Evolutionary conservation across 2,888 invertebrate species (phyloP).

Genomic region (Eugnorisma glareosa): DNA sequence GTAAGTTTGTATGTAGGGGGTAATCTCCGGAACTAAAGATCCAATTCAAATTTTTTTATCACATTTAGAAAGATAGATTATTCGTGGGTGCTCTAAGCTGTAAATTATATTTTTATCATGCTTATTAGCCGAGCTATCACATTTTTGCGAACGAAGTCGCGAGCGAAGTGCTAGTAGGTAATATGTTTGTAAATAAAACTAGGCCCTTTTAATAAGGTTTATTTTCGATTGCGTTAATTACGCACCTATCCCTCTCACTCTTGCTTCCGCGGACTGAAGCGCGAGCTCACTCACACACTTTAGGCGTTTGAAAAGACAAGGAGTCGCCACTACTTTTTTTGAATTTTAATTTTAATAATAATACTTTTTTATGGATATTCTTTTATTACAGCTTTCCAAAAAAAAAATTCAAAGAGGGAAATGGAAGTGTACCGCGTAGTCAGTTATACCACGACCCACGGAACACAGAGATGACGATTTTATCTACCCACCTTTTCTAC

Average conservation of each 20-base stretch:
- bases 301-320: neutral
- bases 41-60: too few species aligned
- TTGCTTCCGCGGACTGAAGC: too few species aligned
- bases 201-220: neutral
- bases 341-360: neutral
- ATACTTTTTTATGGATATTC: neutral
- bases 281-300: neutral
- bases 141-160: too few species aligned
- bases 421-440: neutral
- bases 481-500: neutral
- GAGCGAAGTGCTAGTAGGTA: neutral
- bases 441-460: neutral
- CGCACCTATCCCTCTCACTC: neutral
- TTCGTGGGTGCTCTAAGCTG: too few species aligned
- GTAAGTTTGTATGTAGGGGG: too few species aligned
- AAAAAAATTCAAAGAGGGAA: neutral
- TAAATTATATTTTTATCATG: too few species aligned
- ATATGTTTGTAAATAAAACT: neutral
- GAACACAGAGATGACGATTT: neutral
- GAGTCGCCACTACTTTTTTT: neutral
- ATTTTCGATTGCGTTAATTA: neutral
- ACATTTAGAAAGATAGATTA: too few species aligned
- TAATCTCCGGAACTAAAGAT: too few species aligned
- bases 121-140: too few species aligned
- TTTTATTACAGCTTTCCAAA: neutral